Evolutionary conservation across 2,888 invertebrate genomes (phyloP).

Genomic region (Byasa hedistus): DNA sequence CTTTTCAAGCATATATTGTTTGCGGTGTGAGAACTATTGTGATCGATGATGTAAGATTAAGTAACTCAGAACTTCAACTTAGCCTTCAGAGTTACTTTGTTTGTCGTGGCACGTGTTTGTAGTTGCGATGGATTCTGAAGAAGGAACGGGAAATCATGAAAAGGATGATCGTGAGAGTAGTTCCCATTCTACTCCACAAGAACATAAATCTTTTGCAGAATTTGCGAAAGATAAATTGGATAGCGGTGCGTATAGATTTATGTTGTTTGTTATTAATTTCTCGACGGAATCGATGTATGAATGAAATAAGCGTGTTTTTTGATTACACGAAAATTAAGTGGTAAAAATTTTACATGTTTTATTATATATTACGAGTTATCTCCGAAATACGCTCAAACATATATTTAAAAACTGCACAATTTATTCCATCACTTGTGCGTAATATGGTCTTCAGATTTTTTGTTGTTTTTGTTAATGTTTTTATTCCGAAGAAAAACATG

Average conservation of each 20-base stretch:
- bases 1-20: conserved; percentile 24
- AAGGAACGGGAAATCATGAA: conserved; percentile 54
- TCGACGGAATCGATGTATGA: neutral
- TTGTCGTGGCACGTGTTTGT: conserved; percentile 41
- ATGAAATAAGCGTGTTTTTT: too few species aligned
- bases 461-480: too few species aligned
- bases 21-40: conserved; percentile 46
- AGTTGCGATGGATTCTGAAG: conserved; percentile 62
- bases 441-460: too few species aligned
- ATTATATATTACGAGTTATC: too few species aligned
- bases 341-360: too few species aligned
- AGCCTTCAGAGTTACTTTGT: conserved; percentile 44
- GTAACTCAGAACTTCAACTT: conserved; percentile 51
- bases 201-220: conserved; percentile 72
- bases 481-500: too few species aligned
- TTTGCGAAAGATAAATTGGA: conserved; percentile 75
- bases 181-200: conserved; percentile 71
- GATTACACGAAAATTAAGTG: too few species aligned
- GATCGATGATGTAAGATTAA: conserved; percentile 74
- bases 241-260: conserved; percentile 57
- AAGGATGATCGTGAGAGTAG: conserved; percentile 70
- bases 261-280: neutral
- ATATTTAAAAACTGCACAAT: too few species aligned
- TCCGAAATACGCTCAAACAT: too few species aligned
- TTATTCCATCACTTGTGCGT: too few species aligned